These are phyloP conservation scores for Hoplias malabaricus DNA, from an alignment of 2,113 vertebrate species.

Conservation along the genomic window DNA sequence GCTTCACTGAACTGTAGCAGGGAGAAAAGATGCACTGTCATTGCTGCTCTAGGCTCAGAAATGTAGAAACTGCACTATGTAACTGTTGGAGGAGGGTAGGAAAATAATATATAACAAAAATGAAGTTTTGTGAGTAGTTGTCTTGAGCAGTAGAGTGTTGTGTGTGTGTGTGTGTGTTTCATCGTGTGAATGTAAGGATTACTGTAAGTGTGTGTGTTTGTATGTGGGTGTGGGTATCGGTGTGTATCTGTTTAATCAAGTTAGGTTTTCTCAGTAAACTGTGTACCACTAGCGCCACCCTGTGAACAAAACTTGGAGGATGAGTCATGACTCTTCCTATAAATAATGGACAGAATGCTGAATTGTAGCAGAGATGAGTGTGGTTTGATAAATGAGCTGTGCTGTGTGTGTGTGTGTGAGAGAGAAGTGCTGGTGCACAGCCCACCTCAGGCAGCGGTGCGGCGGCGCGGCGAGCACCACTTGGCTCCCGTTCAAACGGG, in stretches of 20 bases:
- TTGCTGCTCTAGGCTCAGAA: too few species aligned
- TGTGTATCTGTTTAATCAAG: slow-evolving; percentile 41
- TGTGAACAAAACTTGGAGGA: slow-evolving; percentile 55
- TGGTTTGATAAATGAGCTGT: slow-evolving; percentile 39
- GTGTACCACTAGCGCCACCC: slow-evolving; percentile 73
- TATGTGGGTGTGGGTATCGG: slow-evolving; percentile 12
- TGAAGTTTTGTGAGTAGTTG: background rate
- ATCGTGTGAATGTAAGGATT: background rate
- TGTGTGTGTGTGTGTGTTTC: slow-evolving; percentile 5
- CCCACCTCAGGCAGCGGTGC: slow-evolving; percentile 11
- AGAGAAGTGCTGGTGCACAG: background rate
- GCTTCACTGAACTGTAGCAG: too few species aligned
- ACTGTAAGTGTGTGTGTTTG: slow-evolving; percentile 5
- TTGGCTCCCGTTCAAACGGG: slow-evolving; percentile 44
- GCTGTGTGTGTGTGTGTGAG: slow-evolving; percentile 38
- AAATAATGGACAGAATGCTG: background rate
- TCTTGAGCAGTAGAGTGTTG: slow-evolving; percentile 10
- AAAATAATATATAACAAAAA: too few species aligned
- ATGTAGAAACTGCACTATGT: too few species aligned
- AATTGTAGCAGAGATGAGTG: background rate
- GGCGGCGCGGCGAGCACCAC: background rate
- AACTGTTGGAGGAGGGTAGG: too few species aligned
- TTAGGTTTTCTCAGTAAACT: background rate
- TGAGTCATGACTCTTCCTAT: slow-evolving; percentile 22
- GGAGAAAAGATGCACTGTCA: too few species aligned